Evolutionary conservation across 2,113 vertebrate species (phyloP).

Genomic region (Gnathonemus echidnorhynchus): DNA sequence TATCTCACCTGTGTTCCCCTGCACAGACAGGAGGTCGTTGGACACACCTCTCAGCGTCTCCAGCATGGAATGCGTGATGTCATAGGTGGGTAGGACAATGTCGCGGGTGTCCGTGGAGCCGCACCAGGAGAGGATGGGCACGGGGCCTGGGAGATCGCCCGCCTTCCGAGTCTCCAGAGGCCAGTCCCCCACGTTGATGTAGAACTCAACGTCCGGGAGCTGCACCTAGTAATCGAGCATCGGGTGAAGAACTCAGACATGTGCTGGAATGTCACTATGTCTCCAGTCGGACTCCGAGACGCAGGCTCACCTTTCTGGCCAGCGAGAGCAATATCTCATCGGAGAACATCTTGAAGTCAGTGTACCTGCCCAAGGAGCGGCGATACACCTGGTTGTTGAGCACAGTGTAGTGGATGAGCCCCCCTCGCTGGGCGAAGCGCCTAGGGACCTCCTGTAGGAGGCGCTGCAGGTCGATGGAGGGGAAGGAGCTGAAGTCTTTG

Average conservation of each 20-base stretch:
- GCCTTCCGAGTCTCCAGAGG: slow-evolving; percentile 70
- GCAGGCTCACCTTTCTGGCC: slow-evolving; percentile 70
- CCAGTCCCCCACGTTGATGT: slow-evolving; percentile 89
- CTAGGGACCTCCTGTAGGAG: slow-evolving; percentile 73
- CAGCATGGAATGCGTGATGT: slow-evolving; percentile 83
- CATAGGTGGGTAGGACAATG: slow-evolving; percentile 82
- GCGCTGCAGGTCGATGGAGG: slow-evolving; percentile 68
- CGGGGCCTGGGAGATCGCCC: slow-evolving; percentile 61
- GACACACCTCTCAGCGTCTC: slow-evolving; percentile 84
- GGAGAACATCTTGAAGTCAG: slow-evolving; percentile 96
- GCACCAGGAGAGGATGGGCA: slow-evolving; percentile 87
- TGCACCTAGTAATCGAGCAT: slow-evolving; percentile 55
- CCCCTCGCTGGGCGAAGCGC: slow-evolving; percentile 71
- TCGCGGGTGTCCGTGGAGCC: slow-evolving; percentile 79
- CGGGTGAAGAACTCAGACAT: neutral
- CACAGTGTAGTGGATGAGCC: slow-evolving; percentile 81
- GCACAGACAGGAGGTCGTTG: slow-evolving; percentile 86
- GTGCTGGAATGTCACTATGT: neutral
- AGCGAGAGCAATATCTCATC: slow-evolving; percentile 87
- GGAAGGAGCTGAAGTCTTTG: slow-evolving; percentile 73
- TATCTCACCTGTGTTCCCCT: slow-evolving; percentile 81
- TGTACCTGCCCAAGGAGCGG: slow-evolving; percentile 81
- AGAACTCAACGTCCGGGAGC: slow-evolving; percentile 83
- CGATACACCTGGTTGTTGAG: slow-evolving; percentile 72
- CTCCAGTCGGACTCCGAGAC: too few species aligned